Percentiles rank a stretch among this genome's conserved stretches.
Evolutionary conservation across 2,888 invertebrate species (phyloP).

Genomic region (Vanessa cardui): DNA sequence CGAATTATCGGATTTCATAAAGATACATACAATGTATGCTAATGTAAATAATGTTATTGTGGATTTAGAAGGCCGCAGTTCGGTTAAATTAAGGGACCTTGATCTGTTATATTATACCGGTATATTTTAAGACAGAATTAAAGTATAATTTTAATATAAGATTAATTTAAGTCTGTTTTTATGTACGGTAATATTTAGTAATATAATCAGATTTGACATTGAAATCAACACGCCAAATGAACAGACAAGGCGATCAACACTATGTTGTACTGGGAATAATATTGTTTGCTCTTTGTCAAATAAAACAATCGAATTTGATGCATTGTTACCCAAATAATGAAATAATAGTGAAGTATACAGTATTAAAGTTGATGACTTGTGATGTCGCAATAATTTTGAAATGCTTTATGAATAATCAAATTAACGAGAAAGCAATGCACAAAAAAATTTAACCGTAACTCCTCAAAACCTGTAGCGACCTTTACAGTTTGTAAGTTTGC

Average conservation of each 20-base stretch:
- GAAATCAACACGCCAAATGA: neutral
- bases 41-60: constrained; percentile 25
- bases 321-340: neutral
- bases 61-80: constrained; percentile 32
- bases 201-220: neutral
- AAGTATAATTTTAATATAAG: neutral
- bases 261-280: neutral
- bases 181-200: neutral
- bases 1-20: neutral
- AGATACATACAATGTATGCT: constrained; percentile 9
- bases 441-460: neutral
- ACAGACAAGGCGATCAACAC: too few relatives aligned
- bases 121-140: constrained; percentile 5
- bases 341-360: too few relatives aligned
- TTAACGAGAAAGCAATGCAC: too few relatives aligned
- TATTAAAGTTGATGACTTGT: too few relatives aligned
- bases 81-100: constrained; percentile 30
- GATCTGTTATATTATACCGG: constrained; percentile 18
- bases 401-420: too few relatives aligned
- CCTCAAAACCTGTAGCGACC: neutral
- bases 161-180: neutral
- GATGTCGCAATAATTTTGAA: too few relatives aligned
- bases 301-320: neutral
- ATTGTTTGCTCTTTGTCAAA: neutral
- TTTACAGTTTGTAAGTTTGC: neutral